Evolutionary conservation across 2,113 vertebrate species (phyloP).

Genomic region (Sitta europaea): DNA sequence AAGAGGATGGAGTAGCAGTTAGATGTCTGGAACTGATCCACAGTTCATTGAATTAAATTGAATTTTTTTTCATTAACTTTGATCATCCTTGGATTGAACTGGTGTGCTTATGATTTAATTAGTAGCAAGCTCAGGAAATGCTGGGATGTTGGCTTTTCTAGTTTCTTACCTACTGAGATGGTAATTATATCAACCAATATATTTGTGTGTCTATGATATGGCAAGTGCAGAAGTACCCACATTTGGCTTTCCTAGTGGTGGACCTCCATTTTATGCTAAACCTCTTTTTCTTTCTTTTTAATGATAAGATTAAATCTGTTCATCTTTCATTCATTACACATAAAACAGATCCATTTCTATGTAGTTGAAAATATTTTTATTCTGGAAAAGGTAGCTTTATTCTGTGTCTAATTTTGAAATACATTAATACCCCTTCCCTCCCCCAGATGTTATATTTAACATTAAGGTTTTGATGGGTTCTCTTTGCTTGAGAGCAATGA

Average conservation of each 20-base stretch:
- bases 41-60: neutral
- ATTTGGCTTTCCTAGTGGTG: neutral
- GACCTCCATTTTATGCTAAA: neutral
- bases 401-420: neutral
- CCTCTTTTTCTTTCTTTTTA: neutral
- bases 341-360: neutral
- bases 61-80: constrained; percentile 3
- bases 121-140: neutral
- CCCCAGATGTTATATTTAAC: neutral
- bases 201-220: neutral
- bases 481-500: neutral
- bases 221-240: neutral
- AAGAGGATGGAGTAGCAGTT: neutral
- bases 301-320: neutral
- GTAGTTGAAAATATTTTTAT: neutral
- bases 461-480: neutral
- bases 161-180: neutral
- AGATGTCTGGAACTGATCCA: constrained; percentile 8
- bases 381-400: neutral
- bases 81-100: constrained; percentile 2
- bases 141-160: neutral
- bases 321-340: neutral
- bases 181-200: neutral
- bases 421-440: too few relatives aligned
- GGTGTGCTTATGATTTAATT: constrained; percentile 12